Evolutionary conservation across 2,888 invertebrate species (phyloP).

Genomic region (Spatulosminthurus flaviceps): DNA sequence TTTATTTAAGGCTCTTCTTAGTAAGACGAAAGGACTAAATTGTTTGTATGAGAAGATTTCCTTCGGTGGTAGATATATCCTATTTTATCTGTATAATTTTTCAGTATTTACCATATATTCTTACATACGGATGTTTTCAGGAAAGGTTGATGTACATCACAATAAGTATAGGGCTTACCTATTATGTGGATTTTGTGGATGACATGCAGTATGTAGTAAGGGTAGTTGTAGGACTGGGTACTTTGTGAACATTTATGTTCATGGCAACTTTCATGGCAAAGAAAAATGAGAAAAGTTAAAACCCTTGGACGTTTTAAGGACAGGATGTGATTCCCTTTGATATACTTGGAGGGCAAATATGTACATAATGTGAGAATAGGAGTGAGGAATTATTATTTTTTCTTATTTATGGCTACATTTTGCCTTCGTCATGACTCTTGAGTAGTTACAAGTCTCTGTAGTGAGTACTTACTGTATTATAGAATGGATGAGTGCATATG

Average conservation of each 20-base stretch:
- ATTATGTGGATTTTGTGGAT: too few relatives aligned
- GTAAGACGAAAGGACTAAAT: too few relatives aligned
- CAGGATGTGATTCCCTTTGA: neutral
- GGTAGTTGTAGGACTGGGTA: neutral
- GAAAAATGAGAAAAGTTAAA: slow-evolving; percentile 2
- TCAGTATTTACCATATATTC: too few relatives aligned
- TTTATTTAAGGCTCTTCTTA: too few relatives aligned
- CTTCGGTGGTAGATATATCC: too few relatives aligned
- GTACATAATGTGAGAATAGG: neutral
- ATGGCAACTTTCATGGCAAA: neutral
- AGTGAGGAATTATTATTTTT: too few relatives aligned
- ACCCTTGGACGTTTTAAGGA: neutral
- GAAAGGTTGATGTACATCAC: too few relatives aligned
- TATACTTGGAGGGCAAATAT: neutral
- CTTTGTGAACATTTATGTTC: neutral
- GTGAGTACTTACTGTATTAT: neutral
- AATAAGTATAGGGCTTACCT: too few relatives aligned
- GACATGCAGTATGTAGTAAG: neutral
- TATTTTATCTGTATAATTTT: too few relatives aligned
- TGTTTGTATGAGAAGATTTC: too few relatives aligned
- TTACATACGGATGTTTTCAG: too few relatives aligned
- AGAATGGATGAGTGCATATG: neutral
- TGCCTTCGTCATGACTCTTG: neutral
- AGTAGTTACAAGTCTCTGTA: neutral
- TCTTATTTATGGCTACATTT: neutral